These are phyloP conservation scores for Bicyclus anynana DNA, from an alignment of 1,140 invertebrate species.

Conservation along the genomic window DNA sequence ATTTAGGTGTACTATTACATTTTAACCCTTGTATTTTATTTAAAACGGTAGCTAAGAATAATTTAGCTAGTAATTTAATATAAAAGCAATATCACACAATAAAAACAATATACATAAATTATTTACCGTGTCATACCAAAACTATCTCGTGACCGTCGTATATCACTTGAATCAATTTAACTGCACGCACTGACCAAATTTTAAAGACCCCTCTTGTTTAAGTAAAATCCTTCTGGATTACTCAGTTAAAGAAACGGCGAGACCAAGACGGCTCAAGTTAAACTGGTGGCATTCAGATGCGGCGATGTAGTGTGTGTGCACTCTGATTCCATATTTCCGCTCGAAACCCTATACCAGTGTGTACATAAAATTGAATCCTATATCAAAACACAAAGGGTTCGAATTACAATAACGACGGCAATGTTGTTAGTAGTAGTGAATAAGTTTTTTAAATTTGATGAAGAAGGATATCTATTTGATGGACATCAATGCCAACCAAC, in stretches of 20 bases:
- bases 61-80: too few species aligned
- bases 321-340: conserved; percentile 71
- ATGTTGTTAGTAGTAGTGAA: conserved; percentile 31
- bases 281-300: conserved; percentile 43
- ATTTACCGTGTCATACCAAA: conserved; percentile 22
- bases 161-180: conserved; percentile 69
- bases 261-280: conserved; percentile 41
- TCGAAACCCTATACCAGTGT: conserved; percentile 51
- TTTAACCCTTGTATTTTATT: too few species aligned
- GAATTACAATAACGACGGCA: conserved; percentile 15
- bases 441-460: conserved; percentile 34
- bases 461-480: conserved; percentile 10
- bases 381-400: conserved; percentile 17
- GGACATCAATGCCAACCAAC: neutral
- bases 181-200: conserved; percentile 41
- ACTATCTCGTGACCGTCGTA: conserved; percentile 44
- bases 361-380: conserved; percentile 37
- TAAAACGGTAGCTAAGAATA: too few species aligned
- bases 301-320: conserved; percentile 54
- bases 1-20: too few species aligned
- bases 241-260: conserved; percentile 29
- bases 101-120: too few species aligned
- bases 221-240: conserved; percentile 29
- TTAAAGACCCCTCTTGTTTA: conserved; percentile 40
- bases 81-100: too few species aligned